Conservation (phyloP, 1,140 invertebrate species). For the Drosophila arawakana region DNA sequence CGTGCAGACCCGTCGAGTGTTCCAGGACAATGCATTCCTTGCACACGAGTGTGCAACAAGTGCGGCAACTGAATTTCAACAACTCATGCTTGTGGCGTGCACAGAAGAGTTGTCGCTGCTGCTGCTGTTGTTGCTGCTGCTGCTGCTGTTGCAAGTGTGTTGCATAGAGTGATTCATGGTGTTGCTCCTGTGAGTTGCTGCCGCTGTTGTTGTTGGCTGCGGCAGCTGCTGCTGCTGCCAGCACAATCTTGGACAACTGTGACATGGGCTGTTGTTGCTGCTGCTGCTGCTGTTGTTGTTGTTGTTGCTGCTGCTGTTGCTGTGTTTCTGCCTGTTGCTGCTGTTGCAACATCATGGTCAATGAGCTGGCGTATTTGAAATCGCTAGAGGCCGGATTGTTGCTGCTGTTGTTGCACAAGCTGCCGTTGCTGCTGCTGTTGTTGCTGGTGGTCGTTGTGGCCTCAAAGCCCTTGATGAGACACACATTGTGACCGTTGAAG, state of each 20-base stretch:
- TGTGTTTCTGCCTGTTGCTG: conserved; percentile 68
- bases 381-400: conserved; percentile 73
- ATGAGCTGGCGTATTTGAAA: conserved; percentile 75
- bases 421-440: conserved; percentile 20
- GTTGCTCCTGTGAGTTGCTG: conserved; percentile 45
- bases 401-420: conserved; percentile 31
- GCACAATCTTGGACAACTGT: conserved; percentile 76
- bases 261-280: conserved; percentile 68
- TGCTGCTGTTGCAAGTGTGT: conserved; percentile 54
- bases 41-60: conserved; percentile 95
- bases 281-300: conserved; percentile 44
- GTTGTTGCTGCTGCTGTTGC: conserved; percentile 63
- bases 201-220: conserved; percentile 57
- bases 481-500: conserved; percentile 97
- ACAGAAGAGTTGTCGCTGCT: conserved; percentile 69
- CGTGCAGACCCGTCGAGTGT: conserved; percentile 93
- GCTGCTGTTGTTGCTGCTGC: conserved; percentile 48
- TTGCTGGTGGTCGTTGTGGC: conserved; percentile 27
- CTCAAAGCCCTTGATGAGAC: conserved; percentile 83
- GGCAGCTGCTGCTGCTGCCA: conserved; percentile 66
- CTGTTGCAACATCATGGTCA: conserved; percentile 82
- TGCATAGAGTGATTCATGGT: conserved; percentile 51
- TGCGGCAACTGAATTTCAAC: conserved; percentile 96
- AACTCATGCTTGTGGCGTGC: conserved; percentile 93
- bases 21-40: conserved; percentile 96